A percentile compares a stretch with the other conserved stretches of the same genome.
phyloP scores from a whole-genome alignment of 1,140 invertebrate genomes.

The Oppia nitens region DNA sequence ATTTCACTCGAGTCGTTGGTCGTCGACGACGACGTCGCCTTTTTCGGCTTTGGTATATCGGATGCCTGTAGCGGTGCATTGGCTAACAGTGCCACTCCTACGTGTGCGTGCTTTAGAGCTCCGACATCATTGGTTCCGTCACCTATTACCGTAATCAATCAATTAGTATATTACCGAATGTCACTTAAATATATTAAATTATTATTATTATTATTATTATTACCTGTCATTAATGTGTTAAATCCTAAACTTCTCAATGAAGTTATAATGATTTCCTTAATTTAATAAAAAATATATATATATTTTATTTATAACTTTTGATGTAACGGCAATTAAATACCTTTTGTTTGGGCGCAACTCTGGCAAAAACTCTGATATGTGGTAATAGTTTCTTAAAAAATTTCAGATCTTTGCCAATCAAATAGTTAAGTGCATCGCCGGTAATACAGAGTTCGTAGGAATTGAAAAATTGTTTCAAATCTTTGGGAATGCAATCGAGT shows the following conservation, averaged over 20 bases:
- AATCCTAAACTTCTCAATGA: constrained; percentile 71
- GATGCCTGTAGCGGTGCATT: constrained; percentile 2
- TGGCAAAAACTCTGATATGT: constrained; percentile 70
- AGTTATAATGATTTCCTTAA: constrained; percentile 69
- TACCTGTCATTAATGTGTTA: constrained; percentile 90
- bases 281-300: constrained; percentile 5
- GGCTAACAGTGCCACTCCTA: constrained; percentile 39
- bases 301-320: constrained; percentile 6
- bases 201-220: too few relatives aligned
- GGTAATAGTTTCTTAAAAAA: constrained; percentile 59
- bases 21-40: background rate
- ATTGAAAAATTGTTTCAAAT: constrained; percentile 9
- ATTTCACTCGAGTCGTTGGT: background rate
- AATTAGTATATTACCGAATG: too few relatives aligned
- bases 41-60: background rate
- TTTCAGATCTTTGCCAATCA: constrained; percentile 42
- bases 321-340: constrained; percentile 17
- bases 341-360: constrained; percentile 91
- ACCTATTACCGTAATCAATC: too few relatives aligned
- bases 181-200: too few relatives aligned
- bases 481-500: constrained; percentile 27
- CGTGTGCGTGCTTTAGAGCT: constrained; percentile 95
- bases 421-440: constrained; percentile 62
- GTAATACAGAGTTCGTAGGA: constrained; percentile 78
- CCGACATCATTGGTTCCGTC: constrained; percentile 99